phyloP scores from a whole-genome alignment of 2,888 invertebrate genomes.

The Ophioninae sp. region DNA sequence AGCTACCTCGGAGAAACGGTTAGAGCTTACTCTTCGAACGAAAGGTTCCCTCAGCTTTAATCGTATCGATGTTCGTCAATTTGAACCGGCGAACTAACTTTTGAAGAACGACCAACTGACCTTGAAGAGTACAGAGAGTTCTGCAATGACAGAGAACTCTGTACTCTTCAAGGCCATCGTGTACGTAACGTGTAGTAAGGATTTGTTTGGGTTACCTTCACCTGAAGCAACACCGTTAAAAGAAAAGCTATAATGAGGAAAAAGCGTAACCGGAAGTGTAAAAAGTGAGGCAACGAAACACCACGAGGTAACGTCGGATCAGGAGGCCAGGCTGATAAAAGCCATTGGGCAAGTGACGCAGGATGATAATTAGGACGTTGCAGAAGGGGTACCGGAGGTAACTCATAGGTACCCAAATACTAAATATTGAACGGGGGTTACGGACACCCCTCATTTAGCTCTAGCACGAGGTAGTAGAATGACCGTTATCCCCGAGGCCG shows the following conservation, averaged over 20 bases:
- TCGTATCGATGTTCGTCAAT: conserved; percentile 63
- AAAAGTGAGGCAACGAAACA: no score
- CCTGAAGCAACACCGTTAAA: background rate
- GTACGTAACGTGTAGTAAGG: background rate
- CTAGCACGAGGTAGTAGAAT: background rate
- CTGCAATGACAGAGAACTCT: no score
- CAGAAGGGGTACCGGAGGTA: background rate
- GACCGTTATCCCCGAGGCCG: background rate
- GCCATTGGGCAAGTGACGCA: background rate
- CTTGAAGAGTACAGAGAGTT: background rate
- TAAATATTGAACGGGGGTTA: conserved; percentile 2
- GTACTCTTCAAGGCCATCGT: background rate
- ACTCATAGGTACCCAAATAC: background rate
- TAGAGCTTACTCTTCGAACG: conserved; percentile 36
- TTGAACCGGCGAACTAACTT: conserved; percentile 49
- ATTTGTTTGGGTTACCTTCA: background rate
- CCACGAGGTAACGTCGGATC: background rate
- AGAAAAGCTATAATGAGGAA: no score
- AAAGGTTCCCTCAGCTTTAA: conserved; percentile 55
- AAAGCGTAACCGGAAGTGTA: no score
- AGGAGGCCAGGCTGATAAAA: background rate
- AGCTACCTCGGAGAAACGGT: conserved; percentile 32
- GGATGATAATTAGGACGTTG: background rate
- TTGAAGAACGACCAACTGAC: conserved; percentile 32
- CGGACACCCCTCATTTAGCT: conserved; percentile 24